Evolutionary conservation across 2,113 vertebrate species (phyloP), one percentile per base, ranked within the genome.

Genomic region (Calyptomena viridis): DNA sequence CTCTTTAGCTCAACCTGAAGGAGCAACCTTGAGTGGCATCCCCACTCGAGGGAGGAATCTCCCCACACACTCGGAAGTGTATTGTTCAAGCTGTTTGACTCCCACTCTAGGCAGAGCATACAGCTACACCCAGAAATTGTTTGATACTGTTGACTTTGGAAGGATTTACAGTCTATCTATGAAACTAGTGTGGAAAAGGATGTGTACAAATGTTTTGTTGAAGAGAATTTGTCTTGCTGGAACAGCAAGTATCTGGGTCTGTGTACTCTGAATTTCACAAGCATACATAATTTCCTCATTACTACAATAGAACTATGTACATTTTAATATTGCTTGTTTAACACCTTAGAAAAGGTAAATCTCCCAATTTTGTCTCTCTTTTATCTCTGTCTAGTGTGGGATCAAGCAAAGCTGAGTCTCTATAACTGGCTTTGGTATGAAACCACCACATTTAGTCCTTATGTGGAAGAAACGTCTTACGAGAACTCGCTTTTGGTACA

Each of bases 381-480:
- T 94, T 83, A 11, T 95, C 31, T 74, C 68, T 84, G 15, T 89
- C 5, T 94, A 99, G 99, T 99, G 98, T 99, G 99, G 99, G 99
- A 99, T 97, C 99, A 99, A 95, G 98, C 98, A 56, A 99, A 99
- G 84, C 98, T 99, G 97, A 99, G 99, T 68, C 98, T 99, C 86
- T 99, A 99, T 94, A 99, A 99, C 95, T 99, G 99, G 99, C 97
- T 99, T 93, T 99, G 99, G 99, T 99, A 99, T 97, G 99, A 99
- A 98, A 99, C 99, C 39, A 99, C 99, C 60, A 99, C 99, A 5
- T 99, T 98, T 67, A 98, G 96, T 84, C 98, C 98, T 60, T 99
- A 99, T 9, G 69, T 97, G 9, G 99, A 99, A 97, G 99, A 99
- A 98, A 99, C 99, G 0, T 99, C 99, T 6, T 99, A 99, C 6